Evolutionary conservation across 2,113 vertebrate genomes (phyloP), one percentile per base, ranked within the genome.

Genomic region (Castor canadensis): DNA sequence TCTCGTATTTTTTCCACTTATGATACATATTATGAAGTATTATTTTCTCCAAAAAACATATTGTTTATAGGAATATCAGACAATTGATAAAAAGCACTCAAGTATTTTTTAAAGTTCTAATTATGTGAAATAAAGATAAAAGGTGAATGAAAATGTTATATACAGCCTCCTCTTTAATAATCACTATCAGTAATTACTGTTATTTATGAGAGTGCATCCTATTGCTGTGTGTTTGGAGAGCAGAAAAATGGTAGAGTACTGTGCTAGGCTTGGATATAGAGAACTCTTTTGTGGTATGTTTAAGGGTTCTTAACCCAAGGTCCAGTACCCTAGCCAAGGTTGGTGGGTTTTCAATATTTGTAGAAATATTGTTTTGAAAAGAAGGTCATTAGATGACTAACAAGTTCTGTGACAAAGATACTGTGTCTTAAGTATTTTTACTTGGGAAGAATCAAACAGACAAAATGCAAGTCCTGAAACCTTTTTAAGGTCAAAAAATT

Each of bases 41-140:
- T 87, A 89, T 9, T 94, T 26, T 75, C 69, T 87, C 40, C 93
- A 56, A 89, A 89, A 93, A 82, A 17, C 84, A 72, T 73, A 64
- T 79, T 92, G 71, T 85, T 92, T 80, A 75, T 73, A 58, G 52
- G 64, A 90, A 26, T 96, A 95, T 60, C 56, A 87, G 66, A 93
- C 6, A 91, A 54, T 77, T 49, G 79, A 69, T 87, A 40, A 93
- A 88, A 95, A 95, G 80, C 54, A 90, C 8, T 72, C 19, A 88
- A 81, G 7, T 83, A 86, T 93, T 92, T 93, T 95, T 87, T 82
- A 89, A 94, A 95, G 52, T 91, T 71, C 38, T 88, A 71, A 64
- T 86, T 92, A 49, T 91, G 45, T 89, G 13, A 92, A 83, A 87
- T 79, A 84, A 90, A 90, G 10, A 88, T 85, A 77, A 60, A 38